Percentiles rank a stretch among this genome's conserved stretches.
Conservation (phyloP, 2,113 vertebrate genomes). For the Seriola quinqueradiata region DNA sequence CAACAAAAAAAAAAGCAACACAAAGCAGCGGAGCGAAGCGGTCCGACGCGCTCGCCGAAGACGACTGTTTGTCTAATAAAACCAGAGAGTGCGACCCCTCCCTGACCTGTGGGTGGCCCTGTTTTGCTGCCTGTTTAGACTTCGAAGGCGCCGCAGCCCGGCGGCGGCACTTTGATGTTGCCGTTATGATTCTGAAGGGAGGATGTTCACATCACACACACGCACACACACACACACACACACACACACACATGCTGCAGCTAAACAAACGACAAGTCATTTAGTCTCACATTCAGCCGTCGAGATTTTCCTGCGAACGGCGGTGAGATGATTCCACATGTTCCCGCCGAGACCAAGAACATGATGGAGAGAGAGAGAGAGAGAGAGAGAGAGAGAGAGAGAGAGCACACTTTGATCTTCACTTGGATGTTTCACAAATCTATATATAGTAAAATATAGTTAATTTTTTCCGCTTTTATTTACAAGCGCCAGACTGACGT, state of each 20-base stretch:
- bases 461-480: too few species aligned
- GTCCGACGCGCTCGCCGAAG: not conserved
- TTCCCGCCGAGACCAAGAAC: not conserved
- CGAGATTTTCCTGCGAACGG: not conserved
- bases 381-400: too few species aligned
- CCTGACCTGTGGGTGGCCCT: not conserved
- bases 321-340: conserved; percentile 3
- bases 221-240: too few species aligned
- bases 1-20: not conserved
- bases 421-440: too few species aligned
- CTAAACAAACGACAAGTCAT: conserved; percentile 17
- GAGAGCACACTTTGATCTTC: too few species aligned
- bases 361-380: too few species aligned
- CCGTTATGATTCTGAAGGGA: conserved; percentile 10
- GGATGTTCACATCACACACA: conserved; percentile 21
- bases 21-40: accelerated
- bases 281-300: conserved; percentile 4
- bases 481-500: too few species aligned
- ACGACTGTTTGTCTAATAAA: conserved; percentile 17
- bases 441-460: too few species aligned
- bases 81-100: not conserved
- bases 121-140: conserved; percentile 21
- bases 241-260: too few species aligned
- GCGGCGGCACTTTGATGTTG: conserved; percentile 23
- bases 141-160: conserved; percentile 2